These are phyloP conservation scores for Arion vulgaris DNA, from an alignment of 1,140 invertebrate genomes.

Conservation along the genomic window DNA sequence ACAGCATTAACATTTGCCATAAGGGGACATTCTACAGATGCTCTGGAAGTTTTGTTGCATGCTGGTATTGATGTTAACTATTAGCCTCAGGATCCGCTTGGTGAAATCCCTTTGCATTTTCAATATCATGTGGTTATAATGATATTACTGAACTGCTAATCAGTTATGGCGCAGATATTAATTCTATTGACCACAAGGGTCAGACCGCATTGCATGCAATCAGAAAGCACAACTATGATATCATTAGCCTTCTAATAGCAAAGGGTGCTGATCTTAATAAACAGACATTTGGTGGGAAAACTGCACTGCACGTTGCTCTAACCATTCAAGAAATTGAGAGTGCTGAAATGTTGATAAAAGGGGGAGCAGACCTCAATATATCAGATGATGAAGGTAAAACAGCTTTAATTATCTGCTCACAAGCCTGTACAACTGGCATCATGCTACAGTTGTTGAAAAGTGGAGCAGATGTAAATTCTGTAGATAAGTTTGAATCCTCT, in stretches of 20 bases:
- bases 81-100: not conserved
- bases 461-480: conserved; percentile 14
- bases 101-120: not conserved
- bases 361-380: not conserved
- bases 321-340: not conserved
- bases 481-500: not conserved
- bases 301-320: not conserved
- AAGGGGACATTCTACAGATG: not conserved
- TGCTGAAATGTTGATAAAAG: not conserved
- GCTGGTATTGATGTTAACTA: conserved; percentile 19
- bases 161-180: not conserved
- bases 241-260: not conserved
- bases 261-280: not conserved
- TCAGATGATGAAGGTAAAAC: not conserved
- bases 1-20: conserved; percentile 3
- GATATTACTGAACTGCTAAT: not conserved
- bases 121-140: conserved; percentile 3
- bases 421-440: not conserved
- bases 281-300: not conserved
- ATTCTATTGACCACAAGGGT: not conserved
- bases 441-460: not conserved
- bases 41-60: not conserved
- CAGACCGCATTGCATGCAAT: not conserved
- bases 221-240: not conserved
- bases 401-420: not conserved